A percentile compares a stretch with the other conserved stretches of the same genome.
Evolutionary conservation across 2,113 vertebrate genomes (phyloP).

Genomic region (Carassius auratus): DNA sequence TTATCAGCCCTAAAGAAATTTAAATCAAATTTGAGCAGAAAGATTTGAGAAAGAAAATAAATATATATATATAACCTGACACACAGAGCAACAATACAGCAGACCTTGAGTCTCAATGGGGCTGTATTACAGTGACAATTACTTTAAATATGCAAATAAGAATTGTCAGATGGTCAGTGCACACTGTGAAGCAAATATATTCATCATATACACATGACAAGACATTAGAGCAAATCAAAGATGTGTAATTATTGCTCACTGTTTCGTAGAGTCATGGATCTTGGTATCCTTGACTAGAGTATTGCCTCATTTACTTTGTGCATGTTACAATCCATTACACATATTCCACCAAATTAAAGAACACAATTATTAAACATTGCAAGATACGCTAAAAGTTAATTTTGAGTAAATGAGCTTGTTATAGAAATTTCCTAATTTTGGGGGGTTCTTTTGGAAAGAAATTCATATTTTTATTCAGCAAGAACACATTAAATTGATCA

Average conservation of each 20-base stretch:
- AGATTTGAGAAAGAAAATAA: background rate
- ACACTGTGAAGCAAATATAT: background rate
- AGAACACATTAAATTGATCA: background rate
- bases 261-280: background rate
- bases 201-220: background rate
- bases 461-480: background rate
- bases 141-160: background rate
- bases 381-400: background rate
- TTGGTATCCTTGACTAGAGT: background rate
- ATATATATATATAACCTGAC: background rate
- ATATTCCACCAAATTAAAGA: background rate
- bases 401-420: background rate
- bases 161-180: background rate
- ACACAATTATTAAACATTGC: background rate
- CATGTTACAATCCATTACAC: background rate
- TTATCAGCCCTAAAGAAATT: background rate
- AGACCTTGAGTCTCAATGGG: background rate
- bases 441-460: background rate
- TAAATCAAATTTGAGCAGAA: too few relatives aligned
- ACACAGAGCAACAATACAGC: conserved; percentile 18
- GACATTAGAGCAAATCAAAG: background rate
- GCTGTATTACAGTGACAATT: background rate
- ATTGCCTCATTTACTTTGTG: conserved; percentile 5
- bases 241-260: conserved; percentile 28
- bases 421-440: background rate